Evolutionary conservation across 2,113 vertebrate species (phyloP).

Genomic region (Xiphophorus couchianus): DNA sequence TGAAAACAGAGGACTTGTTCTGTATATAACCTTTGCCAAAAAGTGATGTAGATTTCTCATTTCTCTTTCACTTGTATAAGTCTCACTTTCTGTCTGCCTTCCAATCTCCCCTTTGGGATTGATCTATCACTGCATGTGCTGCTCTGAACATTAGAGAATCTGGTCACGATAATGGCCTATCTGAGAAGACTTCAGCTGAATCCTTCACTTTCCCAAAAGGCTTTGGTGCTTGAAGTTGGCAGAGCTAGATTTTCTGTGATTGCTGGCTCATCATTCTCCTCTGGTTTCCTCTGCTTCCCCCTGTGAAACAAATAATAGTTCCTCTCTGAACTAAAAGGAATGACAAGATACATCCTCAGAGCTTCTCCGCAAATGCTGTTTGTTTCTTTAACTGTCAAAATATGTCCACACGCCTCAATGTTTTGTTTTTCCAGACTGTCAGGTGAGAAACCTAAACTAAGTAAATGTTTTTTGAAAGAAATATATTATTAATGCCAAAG

Average conservation of each 20-base stretch:
- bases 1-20: slow-evolving; percentile 59
- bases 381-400: slow-evolving; percentile 25
- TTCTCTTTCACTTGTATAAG: slow-evolving; percentile 30
- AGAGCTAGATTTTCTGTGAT: slow-evolving; percentile 50
- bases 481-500: neutral
- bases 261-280: slow-evolving; percentile 50
- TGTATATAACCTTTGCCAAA: slow-evolving; percentile 36
- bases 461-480: slow-evolving; percentile 38
- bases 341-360: slow-evolving; percentile 40
- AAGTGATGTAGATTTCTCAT: slow-evolving; percentile 55
- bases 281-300: slow-evolving; percentile 17
- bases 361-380: slow-evolving; percentile 12
- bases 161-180: slow-evolving; percentile 68
- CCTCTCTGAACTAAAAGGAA: slow-evolving; percentile 29
- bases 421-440: slow-evolving; percentile 38
- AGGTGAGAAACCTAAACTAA: slow-evolving; percentile 33
- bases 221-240: slow-evolving; percentile 54
- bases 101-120: slow-evolving; percentile 35
- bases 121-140: slow-evolving; percentile 31
- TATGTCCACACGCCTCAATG: slow-evolving; percentile 28
- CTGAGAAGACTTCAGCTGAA: slow-evolving; percentile 59
- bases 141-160: slow-evolving; percentile 62
- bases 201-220: slow-evolving; percentile 61
- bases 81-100: slow-evolving; percentile 41
- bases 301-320: slow-evolving; percentile 21